A percentile compares a stretch with the other conserved stretches of the same genome.
Conservation (phyloP, 2,888 invertebrate genomes). For the Eretmocerus hayati region DNA sequence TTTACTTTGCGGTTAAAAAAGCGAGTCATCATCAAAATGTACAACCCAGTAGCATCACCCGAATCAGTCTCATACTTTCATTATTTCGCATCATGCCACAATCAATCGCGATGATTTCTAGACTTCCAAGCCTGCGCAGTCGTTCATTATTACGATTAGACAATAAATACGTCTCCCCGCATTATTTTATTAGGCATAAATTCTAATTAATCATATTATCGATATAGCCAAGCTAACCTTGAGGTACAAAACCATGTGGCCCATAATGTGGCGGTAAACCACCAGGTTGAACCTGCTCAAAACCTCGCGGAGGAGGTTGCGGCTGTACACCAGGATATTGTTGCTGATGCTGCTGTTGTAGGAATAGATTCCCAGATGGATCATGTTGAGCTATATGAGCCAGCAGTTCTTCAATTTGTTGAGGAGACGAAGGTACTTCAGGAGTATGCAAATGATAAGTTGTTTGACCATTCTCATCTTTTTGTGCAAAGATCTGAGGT, state of each 20-base stretch:
- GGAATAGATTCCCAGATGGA: constrained; percentile 22
- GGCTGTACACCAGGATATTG: constrained; percentile 35
- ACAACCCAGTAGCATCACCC: no score
- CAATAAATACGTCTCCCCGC: no score
- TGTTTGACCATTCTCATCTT: constrained; percentile 40
- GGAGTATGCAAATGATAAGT: constrained; percentile 41
- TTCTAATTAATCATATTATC: no score
- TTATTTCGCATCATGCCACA: no score
- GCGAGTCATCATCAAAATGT: no score
- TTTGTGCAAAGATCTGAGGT: constrained; percentile 38
- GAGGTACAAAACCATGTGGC: constrained; percentile 38
- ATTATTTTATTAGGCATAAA: no score
- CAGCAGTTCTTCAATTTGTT: constrained; percentile 43
- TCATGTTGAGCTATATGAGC: constrained; percentile 44
- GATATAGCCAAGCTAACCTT: constrained; percentile 45
- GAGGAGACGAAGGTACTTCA: constrained; percentile 38
- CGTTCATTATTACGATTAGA: no score
- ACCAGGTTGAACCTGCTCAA: constrained; percentile 25
- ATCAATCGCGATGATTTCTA: no score
- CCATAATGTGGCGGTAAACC: constrained; percentile 35
- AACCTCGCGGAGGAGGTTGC: constrained; percentile 10
- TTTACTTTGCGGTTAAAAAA: no score
- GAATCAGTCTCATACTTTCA: no score
- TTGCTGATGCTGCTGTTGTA: constrained; percentile 35
- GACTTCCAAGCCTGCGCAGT: no score